Conservation (phyloP, 2,888 invertebrate genomes). For the Caenorhabditis uteleia region DNA sequence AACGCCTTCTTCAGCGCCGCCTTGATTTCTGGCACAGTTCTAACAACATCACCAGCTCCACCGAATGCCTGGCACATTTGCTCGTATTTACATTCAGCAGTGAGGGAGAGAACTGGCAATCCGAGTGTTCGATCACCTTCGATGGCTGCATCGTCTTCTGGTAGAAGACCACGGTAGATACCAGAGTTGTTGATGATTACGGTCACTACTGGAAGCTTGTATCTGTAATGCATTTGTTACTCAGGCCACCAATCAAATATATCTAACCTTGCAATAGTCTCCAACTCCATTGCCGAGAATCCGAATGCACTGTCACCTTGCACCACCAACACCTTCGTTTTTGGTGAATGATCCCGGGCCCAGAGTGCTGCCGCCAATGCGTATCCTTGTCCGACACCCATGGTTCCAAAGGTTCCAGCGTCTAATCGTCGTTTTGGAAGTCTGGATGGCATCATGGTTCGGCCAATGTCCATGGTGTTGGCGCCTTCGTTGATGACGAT, state of each 20-base stretch:
- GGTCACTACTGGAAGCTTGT: constrained; percentile 87
- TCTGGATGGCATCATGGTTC: constrained; percentile 71
- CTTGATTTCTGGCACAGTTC: constrained; percentile 77
- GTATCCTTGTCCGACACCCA: constrained; percentile 67
- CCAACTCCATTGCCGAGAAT: constrained; percentile 96
- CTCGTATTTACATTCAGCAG: constrained; percentile 84
- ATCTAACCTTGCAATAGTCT: constrained; percentile 90
- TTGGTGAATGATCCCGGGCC: constrained; percentile 82
- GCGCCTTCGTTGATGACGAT: constrained; percentile 95
- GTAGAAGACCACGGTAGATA: constrained; percentile 86
- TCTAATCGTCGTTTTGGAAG: constrained; percentile 75
- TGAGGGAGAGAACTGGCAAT: constrained; percentile 83
- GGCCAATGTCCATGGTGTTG: constrained; percentile 97
- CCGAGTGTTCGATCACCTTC: constrained; percentile 80
- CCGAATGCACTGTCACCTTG: constrained; percentile 98
- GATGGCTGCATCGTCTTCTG: constrained; percentile 79
- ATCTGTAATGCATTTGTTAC: too few relatives aligned
- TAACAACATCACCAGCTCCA: constrained; percentile 81
- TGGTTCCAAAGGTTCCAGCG: constrained; percentile 85
- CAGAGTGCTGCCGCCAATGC: constrained; percentile 83
- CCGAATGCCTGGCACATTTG: constrained; percentile 88
- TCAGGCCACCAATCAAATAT: too few relatives aligned
- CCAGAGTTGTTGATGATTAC: constrained; percentile 94
- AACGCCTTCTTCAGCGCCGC: constrained; percentile 40
- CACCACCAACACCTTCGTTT: constrained; percentile 84